Evolutionary conservation across 2,888 invertebrate genomes (phyloP), one percentile per base, ranked within the genome.

Genomic region (Brenthis ino): DNA sequence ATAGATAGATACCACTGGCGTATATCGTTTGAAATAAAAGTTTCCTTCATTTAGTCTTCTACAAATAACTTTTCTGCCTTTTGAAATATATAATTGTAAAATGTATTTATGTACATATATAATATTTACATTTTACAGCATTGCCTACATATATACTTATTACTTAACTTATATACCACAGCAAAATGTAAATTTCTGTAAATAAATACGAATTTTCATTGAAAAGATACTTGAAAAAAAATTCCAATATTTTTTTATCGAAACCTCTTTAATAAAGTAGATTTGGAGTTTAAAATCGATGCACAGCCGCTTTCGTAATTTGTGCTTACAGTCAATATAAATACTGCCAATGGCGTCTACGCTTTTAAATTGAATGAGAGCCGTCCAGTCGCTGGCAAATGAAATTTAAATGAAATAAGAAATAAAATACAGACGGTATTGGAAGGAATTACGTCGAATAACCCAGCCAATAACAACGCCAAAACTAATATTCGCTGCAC

Each of bases 391-490:
- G 68, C 71, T 57, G 63, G 61, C 68, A 70, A 73, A 78, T 77
- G 73, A 75, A 78, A 77, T 77, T 77, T 74, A 75, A 77, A 76
- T 73, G 74, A 74, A 75, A 73, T 67, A 69, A 70, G 65, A 75
- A 65, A 73, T 71, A 72, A 67, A 67, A 69, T 67, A 63, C 64
- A 48, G 66, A 33, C 70, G 58, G 64, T 66, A 66, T 72, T 69
- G 72, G 70, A 73, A 70, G 72, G 71, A 75, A 75, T 75, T 72
- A 73, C 72, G 55, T 68, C 68, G 64, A 74, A 72, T 72, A 67
- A 60, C 64, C 57, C 64, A 68, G 67, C 70, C 70, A 68, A 67
- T 72, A 68, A 67, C 55, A 64, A 64, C 63, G 65, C 47, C 60
- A 70, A 66, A 70, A 75, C 67, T 70, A 71, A 71, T 71, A 72